Percentiles rank a stretch among this genome's conserved stretches.
Evolutionary conservation across 2,888 invertebrate species (phyloP).

Genomic region (Brenthis hecate): DNA sequence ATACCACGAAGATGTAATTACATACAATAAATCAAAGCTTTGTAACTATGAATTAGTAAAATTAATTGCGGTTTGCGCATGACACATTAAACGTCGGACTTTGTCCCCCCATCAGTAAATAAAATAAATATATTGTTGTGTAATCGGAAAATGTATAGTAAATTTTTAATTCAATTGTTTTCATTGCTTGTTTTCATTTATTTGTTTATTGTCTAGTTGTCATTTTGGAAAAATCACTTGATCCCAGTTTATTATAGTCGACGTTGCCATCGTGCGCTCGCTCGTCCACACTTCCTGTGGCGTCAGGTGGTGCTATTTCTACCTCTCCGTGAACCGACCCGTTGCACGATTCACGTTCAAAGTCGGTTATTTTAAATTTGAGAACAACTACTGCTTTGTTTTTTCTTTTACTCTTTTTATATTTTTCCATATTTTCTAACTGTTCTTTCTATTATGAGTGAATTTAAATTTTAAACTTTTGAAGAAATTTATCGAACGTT

Average conservation of each 20-base stretch:
- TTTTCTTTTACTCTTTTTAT: conserved; percentile 1
- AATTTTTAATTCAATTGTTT: background rate
- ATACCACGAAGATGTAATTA: background rate
- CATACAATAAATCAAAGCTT: conserved; percentile 1
- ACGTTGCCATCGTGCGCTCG: conserved; percentile 47
- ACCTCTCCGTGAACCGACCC: conserved; percentile 68
- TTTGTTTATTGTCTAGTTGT: conserved; percentile 9
- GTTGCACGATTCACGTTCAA: conserved; percentile 70
- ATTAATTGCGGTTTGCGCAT: conserved; percentile 22
- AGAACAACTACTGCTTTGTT: conserved; percentile 3
- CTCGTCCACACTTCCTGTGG: conserved; percentile 69
- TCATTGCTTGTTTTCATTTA: conserved; percentile 2
- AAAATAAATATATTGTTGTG: background rate
- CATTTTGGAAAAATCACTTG: conserved; percentile 23
- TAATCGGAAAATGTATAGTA: background rate
- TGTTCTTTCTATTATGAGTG: too few relatives aligned
- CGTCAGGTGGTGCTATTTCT: conserved; percentile 74
- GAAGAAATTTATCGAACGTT: too few relatives aligned
- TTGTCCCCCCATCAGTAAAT: background rate
- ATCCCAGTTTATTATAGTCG: conserved; percentile 33
- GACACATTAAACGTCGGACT: conserved; percentile 5
- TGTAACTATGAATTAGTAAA: conserved; percentile 23
- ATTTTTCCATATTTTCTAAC: background rate
- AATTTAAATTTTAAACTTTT: too few relatives aligned
- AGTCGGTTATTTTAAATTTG: conserved; percentile 61